Evolutionary conservation across 2,113 vertebrate genomes (phyloP).

Genomic region (Solea solea): DNA sequence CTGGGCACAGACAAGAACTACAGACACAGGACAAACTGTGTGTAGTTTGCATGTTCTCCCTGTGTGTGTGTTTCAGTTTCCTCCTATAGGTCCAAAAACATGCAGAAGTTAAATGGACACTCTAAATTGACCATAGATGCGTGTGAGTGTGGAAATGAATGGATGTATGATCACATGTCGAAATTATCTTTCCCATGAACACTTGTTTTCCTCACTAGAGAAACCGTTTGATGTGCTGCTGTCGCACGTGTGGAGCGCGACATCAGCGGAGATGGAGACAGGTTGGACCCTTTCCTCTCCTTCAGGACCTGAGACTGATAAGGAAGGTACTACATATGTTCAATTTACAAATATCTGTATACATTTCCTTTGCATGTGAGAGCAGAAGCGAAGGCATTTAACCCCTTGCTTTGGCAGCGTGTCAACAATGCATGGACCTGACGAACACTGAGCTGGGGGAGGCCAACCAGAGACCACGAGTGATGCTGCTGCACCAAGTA

Average conservation of each 20-base stretch:
- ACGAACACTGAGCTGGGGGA: slow-evolving; percentile 1
- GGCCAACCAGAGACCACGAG: slow-evolving; percentile 13
- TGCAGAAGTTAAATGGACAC: no score
- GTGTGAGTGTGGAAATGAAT: no score
- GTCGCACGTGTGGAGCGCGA: slow-evolving; percentile 80
- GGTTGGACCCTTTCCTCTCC: not conserved
- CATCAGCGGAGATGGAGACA: slow-evolving; percentile 29
- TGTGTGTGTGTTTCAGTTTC: no score
- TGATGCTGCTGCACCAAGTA: slow-evolving; percentile 75
- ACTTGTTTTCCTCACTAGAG: slow-evolving; percentile 67
- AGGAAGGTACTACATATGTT: slow-evolving; percentile 29
- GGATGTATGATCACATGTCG: no score
- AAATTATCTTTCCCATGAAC: not conserved
- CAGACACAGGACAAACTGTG: no score
- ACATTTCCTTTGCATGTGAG: not conserved
- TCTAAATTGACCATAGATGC: no score
- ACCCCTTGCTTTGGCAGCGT: slow-evolving; percentile 6
- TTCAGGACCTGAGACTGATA: slow-evolving; percentile 1
- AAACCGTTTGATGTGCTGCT: slow-evolving; percentile 91
- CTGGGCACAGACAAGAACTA: no score
- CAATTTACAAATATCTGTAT: not conserved
- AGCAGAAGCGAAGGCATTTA: not conserved
- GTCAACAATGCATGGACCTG: not conserved
- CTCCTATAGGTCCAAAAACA: no score
- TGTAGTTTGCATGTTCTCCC: no score